phyloP scores from a whole-genome alignment of 2,888 invertebrate species.

The Ecdyonurus torrentis region DNA sequence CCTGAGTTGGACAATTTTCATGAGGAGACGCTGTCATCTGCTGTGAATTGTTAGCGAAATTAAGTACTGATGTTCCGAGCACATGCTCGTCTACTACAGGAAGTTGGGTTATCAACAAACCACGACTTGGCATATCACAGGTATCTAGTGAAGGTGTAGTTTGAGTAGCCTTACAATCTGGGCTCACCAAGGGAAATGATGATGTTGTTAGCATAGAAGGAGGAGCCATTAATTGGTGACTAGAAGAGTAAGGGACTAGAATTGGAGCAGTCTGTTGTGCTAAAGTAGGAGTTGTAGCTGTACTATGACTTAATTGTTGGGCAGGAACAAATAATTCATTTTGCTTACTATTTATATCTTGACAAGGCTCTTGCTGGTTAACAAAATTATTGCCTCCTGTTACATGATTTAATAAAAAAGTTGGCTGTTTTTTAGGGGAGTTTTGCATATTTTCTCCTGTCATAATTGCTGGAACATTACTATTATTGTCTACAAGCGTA shows the following conservation, averaged over 20 bases:
- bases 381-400: not conserved
- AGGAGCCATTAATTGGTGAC: not conserved
- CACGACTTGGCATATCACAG: not conserved
- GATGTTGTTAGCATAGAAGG: not conserved
- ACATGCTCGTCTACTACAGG: not conserved
- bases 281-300: not conserved
- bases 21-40: no score
- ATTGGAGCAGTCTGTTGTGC: not conserved
- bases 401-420: not conserved
- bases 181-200: not conserved
- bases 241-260: not conserved
- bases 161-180: conserved; percentile 5
- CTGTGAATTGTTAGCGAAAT: not conserved
- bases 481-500: not conserved
- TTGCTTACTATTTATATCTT: not conserved
- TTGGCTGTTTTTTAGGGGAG: not conserved
- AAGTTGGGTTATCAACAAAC: not conserved
- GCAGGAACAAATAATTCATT: not conserved
- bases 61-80: not conserved
- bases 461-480: not conserved
- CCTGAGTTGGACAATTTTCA: not conserved
- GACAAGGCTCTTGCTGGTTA: not conserved
- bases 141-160: conserved; percentile 8
- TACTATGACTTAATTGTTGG: not conserved
- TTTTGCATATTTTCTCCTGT: not conserved